phyloP scores from a whole-genome alignment of 2,113 vertebrate species.

The Suncus etruscus region DNA sequence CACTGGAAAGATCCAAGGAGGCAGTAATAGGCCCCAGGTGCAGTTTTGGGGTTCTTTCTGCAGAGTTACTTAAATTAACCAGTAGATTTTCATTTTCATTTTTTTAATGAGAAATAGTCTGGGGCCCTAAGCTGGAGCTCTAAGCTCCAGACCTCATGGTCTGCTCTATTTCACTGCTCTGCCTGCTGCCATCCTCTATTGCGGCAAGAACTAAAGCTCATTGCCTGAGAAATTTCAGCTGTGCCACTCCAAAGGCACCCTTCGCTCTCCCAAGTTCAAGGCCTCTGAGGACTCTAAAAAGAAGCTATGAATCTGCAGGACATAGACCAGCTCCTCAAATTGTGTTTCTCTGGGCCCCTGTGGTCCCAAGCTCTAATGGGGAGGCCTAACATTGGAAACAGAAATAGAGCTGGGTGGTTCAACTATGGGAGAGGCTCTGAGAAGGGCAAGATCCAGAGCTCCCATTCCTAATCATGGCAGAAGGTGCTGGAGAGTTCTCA shows the following conservation, averaged over 20 bases:
- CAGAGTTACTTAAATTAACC: no score
- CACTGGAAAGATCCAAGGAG: no score
- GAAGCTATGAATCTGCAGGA: constrained; percentile 44
- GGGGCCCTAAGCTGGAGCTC: background rate
- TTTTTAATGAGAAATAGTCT: no score
- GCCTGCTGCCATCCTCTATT: background rate
- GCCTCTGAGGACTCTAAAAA: constrained; percentile 16
- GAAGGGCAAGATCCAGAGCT: constrained; percentile 22
- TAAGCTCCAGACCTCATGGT: background rate
- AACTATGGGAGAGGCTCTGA: constrained; percentile 49
- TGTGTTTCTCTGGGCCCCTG: constrained; percentile 16
- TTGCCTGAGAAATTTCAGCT: constrained; percentile 20
- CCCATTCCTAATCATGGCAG: background rate
- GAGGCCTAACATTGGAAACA: constrained; percentile 61
- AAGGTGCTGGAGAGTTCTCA: no score
- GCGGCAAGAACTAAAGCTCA: background rate
- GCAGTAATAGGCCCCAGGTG: no score
- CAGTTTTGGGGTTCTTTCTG: no score
- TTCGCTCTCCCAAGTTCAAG: constrained; percentile 32
- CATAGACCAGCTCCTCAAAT: constrained; percentile 62
- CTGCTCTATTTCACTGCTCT: background rate
- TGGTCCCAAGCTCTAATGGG: constrained; percentile 53
- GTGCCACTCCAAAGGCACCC: constrained; percentile 3
- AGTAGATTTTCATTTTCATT: no score
- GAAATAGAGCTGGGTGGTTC: constrained; percentile 76